Conservation (phyloP, 2,888 invertebrate species). For the Rhyacophila evoluta region DNA sequence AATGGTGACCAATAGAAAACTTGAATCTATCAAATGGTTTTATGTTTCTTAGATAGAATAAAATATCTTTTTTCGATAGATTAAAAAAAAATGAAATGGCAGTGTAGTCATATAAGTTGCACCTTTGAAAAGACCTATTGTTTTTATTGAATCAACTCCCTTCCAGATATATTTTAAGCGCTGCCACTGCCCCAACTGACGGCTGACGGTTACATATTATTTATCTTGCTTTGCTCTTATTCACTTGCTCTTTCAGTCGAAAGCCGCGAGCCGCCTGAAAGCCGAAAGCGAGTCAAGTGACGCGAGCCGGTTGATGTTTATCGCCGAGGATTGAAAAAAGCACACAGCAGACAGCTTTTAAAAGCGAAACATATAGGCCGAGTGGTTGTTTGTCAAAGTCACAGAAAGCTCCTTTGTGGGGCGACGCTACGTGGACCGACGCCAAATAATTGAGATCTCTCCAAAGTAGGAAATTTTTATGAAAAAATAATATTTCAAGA, state of each 20-base stretch:
- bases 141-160: too few species aligned
- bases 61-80: too few species aligned
- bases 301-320: conserved; percentile 22
- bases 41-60: too few species aligned
- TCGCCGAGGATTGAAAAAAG: conserved; percentile 12
- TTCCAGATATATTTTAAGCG: not conserved
- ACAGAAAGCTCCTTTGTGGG: conserved; percentile 3
- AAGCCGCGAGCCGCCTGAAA: not conserved
- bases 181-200: conserved; percentile 37
- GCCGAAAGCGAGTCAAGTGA: not conserved
- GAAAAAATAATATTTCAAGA: not conserved
- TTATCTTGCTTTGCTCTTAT: conserved; percentile 51
- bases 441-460: not conserved
- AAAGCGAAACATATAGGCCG: conserved; percentile 14
- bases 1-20: too few species aligned
- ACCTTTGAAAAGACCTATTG: too few species aligned
- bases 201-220: conserved; percentile 33
- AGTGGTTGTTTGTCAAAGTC: conserved; percentile 24
- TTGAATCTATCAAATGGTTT: too few species aligned
- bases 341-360: conserved; percentile 24
- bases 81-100: too few species aligned
- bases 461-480: not conserved
- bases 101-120: too few species aligned
- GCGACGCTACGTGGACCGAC: conserved; percentile 1
- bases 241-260: conserved; percentile 34